Conservation (phyloP, 1,140 invertebrate species). For the Drosophila takahashii region DNA sequence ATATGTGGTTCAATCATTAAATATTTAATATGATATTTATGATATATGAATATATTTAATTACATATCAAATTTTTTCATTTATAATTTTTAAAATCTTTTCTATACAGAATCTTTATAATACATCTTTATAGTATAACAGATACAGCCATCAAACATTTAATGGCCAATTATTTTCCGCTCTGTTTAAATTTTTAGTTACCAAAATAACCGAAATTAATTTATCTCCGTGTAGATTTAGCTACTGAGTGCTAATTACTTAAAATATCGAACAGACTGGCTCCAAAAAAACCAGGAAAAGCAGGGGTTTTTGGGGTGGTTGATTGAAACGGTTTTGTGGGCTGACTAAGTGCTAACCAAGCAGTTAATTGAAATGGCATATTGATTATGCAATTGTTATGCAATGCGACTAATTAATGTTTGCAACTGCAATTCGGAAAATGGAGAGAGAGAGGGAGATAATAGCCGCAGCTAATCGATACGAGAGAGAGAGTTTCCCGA, state of each 20-base stretch:
- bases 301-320: neutral
- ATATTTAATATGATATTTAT: too few species aligned
- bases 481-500: slow-evolving; percentile 6
- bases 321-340: neutral
- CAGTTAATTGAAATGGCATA: slow-evolving; percentile 67
- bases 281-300: neutral
- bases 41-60: too few species aligned
- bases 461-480: slow-evolving; percentile 63
- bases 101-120: too few species aligned
- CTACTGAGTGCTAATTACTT: slow-evolving; percentile 25
- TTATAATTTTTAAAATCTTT: too few species aligned
- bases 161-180: too few species aligned
- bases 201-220: too few species aligned
- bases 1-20: too few species aligned
- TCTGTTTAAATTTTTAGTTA: too few species aligned
- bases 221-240: slow-evolving; percentile 4
- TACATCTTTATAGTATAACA: too few species aligned
- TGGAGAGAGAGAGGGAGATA: neutral
- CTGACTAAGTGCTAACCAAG: slow-evolving; percentile 57
- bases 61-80: too few species aligned
- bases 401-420: slow-evolving; percentile 77
- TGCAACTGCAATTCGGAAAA: slow-evolving; percentile 13
- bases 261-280: neutral
- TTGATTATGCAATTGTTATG: slow-evolving; percentile 81
- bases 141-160: too few species aligned